A percentile compares a stretch with the other conserved stretches of the same genome.
phyloP scores from a whole-genome alignment of 2,888 invertebrate species.

The Agonopterix heracliana region DNA sequence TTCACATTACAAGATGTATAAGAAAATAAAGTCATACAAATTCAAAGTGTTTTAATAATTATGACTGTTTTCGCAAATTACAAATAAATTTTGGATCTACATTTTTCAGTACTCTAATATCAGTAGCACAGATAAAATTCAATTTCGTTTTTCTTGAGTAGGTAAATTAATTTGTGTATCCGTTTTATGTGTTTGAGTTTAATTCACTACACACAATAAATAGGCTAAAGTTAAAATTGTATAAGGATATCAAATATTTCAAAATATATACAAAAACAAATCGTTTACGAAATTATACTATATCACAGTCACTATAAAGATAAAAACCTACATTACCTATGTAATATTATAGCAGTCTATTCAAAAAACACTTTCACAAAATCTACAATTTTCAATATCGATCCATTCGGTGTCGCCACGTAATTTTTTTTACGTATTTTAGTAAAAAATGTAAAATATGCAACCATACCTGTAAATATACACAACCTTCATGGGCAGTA shows the following conservation, averaged over 20 bases:
- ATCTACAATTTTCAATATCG: not conserved
- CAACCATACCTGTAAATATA: not conserved
- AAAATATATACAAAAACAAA: constrained; percentile 65
- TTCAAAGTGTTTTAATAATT: too few relatives aligned
- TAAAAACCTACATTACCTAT: constrained; percentile 52
- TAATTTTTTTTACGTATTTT: not conserved
- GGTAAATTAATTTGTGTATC: too few relatives aligned
- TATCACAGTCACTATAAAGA: constrained; percentile 74
- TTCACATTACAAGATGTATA: too few relatives aligned
- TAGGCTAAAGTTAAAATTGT: constrained; percentile 62
- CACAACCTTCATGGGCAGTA: not conserved
- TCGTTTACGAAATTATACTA: constrained; percentile 66
- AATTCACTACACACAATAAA: constrained; percentile 53
- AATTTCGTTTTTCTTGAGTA: too few relatives aligned
- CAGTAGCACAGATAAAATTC: too few relatives aligned
- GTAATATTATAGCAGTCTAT: constrained; percentile 55
- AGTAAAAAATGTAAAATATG: not conserved
- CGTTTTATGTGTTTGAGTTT: constrained; percentile 6
- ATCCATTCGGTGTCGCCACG: not conserved
- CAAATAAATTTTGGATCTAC: too few relatives aligned
- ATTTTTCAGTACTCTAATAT: too few relatives aligned
- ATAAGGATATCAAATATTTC: constrained; percentile 70
- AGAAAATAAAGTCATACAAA: too few relatives aligned
- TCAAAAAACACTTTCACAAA: constrained; percentile 47
- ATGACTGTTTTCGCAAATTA: too few relatives aligned